A percentile compares a stretch with the other conserved stretches of the same genome.
Evolutionary conservation across 2,797 vertebrate genomes (phyloP).

Genomic region (Darevskia mixta): DNA sequence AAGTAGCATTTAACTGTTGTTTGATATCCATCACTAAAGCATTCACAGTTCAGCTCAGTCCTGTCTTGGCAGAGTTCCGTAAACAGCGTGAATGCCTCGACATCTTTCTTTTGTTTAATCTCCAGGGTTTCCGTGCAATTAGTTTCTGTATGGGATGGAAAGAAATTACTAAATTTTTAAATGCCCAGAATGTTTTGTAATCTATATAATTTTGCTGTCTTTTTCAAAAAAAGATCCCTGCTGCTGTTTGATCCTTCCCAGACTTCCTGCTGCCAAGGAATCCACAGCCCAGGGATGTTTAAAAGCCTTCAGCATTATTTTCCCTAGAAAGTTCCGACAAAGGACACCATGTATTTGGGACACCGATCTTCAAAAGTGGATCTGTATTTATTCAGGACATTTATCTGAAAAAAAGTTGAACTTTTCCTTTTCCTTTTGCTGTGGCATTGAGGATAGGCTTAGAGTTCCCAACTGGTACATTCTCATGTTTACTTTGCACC

Average conservation of each 20-base stretch:
- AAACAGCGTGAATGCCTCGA: neutral
- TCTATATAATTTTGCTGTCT: neutral
- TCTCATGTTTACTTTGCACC: neutral
- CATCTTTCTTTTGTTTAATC: conserved; percentile 12
- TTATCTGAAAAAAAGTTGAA: too few relatives aligned
- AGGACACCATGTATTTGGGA: neutral
- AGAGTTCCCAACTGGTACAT: neutral
- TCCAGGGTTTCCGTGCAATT: neutral
- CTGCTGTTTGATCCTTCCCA: neutral
- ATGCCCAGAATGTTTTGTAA: conserved; percentile 19
- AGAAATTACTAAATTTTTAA: neutral
- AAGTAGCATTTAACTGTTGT: neutral
- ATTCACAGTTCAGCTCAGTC: neutral
- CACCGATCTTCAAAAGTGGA: neutral
- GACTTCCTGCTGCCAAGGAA: neutral
- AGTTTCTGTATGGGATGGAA: neutral
- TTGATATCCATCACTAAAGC: conserved; percentile 6
- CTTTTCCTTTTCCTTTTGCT: neutral
- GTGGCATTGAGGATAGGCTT: too few relatives aligned
- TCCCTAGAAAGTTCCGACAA: neutral
- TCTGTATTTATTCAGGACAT: neutral
- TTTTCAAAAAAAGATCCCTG: neutral
- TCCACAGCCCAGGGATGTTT: too few relatives aligned
- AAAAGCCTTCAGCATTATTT: neutral
- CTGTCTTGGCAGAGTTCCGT: neutral